Evolutionary conservation across 1,140 invertebrate genomes (phyloP).

Genomic region (Xylocopa sonorina): DNA sequence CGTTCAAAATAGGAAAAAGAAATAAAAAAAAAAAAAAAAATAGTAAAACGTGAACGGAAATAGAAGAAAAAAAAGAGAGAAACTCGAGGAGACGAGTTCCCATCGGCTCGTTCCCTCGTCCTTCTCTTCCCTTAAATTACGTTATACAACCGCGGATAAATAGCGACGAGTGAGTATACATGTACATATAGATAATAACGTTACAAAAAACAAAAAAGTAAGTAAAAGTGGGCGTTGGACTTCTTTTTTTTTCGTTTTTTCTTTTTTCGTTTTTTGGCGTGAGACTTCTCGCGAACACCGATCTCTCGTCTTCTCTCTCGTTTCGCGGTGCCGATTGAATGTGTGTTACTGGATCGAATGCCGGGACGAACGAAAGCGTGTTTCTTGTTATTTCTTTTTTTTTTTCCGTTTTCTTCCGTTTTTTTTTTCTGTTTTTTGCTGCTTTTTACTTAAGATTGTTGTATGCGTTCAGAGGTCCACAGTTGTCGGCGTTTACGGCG

Average conservation of each 20-base stretch:
- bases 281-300: conserved; percentile 30
- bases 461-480: conserved; percentile 58
- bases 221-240: conserved; percentile 59
- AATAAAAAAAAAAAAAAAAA: conserved; percentile 2
- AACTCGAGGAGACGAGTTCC: background rate
- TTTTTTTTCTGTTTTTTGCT: background rate
- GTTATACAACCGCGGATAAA: conserved; percentile 34
- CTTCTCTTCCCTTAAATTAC: conserved; percentile 17
- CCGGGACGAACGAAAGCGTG: conserved; percentile 46
- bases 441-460: conserved; percentile 50
- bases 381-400: no score
- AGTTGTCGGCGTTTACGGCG: conserved; percentile 43
- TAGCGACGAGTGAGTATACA: conserved; percentile 34
- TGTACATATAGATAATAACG: conserved; percentile 11
- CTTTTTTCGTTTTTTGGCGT: conserved; percentile 32
- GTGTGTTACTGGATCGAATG: conserved; percentile 37
- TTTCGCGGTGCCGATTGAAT: conserved; percentile 29
- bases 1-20: background rate
- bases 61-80: background rate
- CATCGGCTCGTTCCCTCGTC: background rate
- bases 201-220: conserved; percentile 57
- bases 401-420: background rate
- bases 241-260: no score
- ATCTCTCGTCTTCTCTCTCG: conserved; percentile 30
- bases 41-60: background rate